Evolutionary conservation across 2,113 vertebrate species (phyloP), one percentile per base, ranked within the genome.

Genomic region (Ovibos moschatus): DNA sequence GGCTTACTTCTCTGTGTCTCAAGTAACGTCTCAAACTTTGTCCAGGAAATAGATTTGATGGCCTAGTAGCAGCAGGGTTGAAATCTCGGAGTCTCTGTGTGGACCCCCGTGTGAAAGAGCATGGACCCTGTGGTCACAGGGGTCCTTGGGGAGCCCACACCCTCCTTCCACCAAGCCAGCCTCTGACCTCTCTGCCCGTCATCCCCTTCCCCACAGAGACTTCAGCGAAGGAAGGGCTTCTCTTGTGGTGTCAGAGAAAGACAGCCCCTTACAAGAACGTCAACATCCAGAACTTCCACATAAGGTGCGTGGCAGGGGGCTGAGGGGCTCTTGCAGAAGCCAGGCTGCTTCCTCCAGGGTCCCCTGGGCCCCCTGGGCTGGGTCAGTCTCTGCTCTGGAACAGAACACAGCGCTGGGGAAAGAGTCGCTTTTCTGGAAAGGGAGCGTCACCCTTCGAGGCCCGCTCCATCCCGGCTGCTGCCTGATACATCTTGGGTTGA

Each of bases 241-340:
- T 99, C 96, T 97, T 99, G 95, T 99, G 99, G 99, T 99, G 99
- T 98, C 99, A 99, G 99, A 99, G 99, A 97, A 99, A 99, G 99
- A 99, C 99, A 0, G 99, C 99, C 3, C 99, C 99, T 7, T 99
- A 99, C 99, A 99, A 99, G 99, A 99, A 99, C 6, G 99, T 99
- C 98, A 99, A 99, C 99, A 99, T 99, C 98, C 99, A 99, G 97
- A 99, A 99, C 99, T 99, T 99, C 99, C 99, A 99, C 98, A 99
- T 99, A 98, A 99, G 99, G 99, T 99, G 87, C 98, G 98, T 96
- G 95, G 28, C 33, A 2, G 6, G 9, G 7, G 67, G 47, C 50
- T 0, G 21, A 76, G 62, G 71, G 33, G 4, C 36, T 76, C 83
- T 21, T n/a, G 6, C 33, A 23, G 51, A 51, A 23, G 30, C 2